These are phyloP conservation scores for Anser cygnoides DNA, from an alignment of 2,113 vertebrate genomes.

Conservation along the genomic window DNA sequence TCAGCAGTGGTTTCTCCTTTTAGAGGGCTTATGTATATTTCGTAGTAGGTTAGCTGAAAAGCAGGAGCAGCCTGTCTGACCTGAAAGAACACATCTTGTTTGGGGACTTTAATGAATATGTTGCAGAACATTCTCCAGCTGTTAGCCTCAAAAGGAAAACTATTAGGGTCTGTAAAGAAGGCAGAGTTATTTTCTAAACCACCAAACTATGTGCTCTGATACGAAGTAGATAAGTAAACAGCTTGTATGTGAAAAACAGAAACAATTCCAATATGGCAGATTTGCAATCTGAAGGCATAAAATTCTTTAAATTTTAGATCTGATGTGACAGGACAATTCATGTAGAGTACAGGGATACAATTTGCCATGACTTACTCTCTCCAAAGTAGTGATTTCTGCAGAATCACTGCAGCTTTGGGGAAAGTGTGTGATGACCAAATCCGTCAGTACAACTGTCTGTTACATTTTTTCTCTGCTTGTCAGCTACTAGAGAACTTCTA, in stretches of 20 bases:
- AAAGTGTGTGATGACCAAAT: background rate
- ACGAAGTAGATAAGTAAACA: background rate
- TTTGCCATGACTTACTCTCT: background rate
- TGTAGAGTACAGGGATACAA: background rate
- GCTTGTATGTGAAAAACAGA: background rate
- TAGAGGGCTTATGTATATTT: background rate
- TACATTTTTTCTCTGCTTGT: background rate
- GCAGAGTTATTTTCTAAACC: conserved; percentile 6
- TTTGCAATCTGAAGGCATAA: background rate
- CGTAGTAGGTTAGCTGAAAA: background rate
- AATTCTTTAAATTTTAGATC: background rate
- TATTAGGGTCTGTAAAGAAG: background rate
- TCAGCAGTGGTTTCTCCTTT: accelerated
- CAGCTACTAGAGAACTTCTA: background rate
- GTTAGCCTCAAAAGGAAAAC: background rate
- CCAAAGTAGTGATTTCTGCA: background rate
- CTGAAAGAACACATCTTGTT: conserved; percentile 6
- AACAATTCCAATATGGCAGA: background rate
- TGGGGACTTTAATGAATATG: background rate
- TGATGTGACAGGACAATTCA: background rate
- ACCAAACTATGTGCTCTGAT: background rate
- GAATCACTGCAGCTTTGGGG: background rate
- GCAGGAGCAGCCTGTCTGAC: background rate
- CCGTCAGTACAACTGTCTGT: background rate
- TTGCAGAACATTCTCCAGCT: conserved; percentile 24